Evolutionary conservation across 1,140 invertebrate species (phyloP), one percentile per base, ranked within the genome.

Genomic region (Proctacanthus coquilletti): DNA sequence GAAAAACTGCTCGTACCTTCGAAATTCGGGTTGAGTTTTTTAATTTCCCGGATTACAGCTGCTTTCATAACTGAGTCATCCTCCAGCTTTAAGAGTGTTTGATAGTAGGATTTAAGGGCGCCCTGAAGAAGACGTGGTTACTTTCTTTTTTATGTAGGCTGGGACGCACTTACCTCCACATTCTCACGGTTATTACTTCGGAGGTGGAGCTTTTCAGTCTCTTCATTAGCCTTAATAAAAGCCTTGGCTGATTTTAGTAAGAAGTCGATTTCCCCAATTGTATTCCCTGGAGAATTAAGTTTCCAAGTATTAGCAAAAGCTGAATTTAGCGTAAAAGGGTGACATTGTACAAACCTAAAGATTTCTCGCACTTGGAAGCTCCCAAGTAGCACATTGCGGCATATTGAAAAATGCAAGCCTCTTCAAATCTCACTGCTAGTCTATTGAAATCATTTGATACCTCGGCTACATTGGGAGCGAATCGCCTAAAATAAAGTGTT

Each of bases 371-470:
- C 31, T 60, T 60, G 27, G 54, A 51, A 21, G 42, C 55, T 14
- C 56, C 56, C 11, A 57, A 45, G 32, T 53, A 53, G 14, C 57
- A 60, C 50, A 60, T 53, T 2, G 46, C 57, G 15, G 56, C 56
- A 33, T 60, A 60, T 38, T 60, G 50, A 27, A 39, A 46, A 11
- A 60, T 51, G n/a, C 48, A 45, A 21, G 47, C 47, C 33, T 60
- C 51, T 34, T 56, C 53, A 18, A 60, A 60, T 19, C 43, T 49
- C 27, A 49, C 45, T 5, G 56, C 54, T 21, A 60, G 39, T 2
- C 51, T 45, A 21, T 52, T 42, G 21, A 56, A 60, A 18, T 58
- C 54, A n/a, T 48, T 45, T 34, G 52, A 46, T 2, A 60, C 53
- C 27, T 60, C 56, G 1, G 37, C 41, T 6, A 51, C 50, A 43